Percentiles rank a stretch among this genome's conserved stretches.
Conservation (phyloP, 2,113 vertebrate genomes). For the Boleophthalmus pectinirostris region DNA sequence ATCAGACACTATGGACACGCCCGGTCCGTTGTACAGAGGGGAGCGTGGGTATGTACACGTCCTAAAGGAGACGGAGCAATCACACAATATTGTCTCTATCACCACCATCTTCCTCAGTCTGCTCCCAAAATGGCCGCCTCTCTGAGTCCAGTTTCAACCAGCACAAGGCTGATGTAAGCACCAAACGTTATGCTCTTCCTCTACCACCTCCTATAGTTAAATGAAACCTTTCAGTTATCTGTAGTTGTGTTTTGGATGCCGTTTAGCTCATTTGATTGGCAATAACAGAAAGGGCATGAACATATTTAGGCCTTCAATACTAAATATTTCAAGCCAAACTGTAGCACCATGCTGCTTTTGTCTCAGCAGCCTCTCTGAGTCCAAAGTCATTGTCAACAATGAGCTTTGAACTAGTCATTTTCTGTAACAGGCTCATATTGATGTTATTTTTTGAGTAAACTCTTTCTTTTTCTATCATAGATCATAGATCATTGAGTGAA, state of each 20-base stretch:
- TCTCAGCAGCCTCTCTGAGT: constrained; percentile 20
- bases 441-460: constrained; percentile 32
- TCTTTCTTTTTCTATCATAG: constrained; percentile 24
- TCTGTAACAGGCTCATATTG: constrained; percentile 22
- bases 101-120: constrained; percentile 45
- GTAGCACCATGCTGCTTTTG: constrained; percentile 19
- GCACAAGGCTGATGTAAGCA: constrained; percentile 59
- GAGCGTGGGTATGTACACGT: constrained; percentile 65
- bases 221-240: constrained; percentile 13
- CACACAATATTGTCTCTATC: constrained; percentile 28
- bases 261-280: constrained; percentile 36
- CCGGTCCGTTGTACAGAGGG: constrained; percentile 78
- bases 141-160: constrained; percentile 57
- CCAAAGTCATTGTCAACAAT: constrained; percentile 36
- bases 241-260: constrained; percentile 15
- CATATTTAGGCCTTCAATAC: constrained; percentile 66
- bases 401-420: constrained; percentile 34
- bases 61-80: constrained; percentile 61
- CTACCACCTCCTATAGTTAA: constrained; percentile 34
- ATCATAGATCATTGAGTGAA: constrained; percentile 30
- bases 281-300: constrained; percentile 54
- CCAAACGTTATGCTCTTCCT: constrained; percentile 51
- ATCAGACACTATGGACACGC: constrained; percentile 92
- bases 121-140: constrained; percentile 45
- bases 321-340: constrained; percentile 61